These are phyloP conservation scores for Graphium colonna DNA, from an alignment of 2,888 invertebrate species.

Conservation along the genomic window DNA sequence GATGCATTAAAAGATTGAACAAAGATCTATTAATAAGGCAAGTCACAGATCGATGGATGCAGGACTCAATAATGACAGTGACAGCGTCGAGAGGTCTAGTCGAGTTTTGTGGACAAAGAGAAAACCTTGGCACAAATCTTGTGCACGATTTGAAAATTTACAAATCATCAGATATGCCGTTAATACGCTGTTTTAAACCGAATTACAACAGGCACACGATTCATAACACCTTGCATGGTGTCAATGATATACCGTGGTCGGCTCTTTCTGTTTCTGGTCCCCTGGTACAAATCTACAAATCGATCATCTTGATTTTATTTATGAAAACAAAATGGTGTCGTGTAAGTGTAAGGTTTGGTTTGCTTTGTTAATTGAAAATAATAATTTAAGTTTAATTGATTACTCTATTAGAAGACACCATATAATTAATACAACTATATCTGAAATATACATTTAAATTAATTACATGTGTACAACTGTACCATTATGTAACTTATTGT, in stretches of 20 bases:
- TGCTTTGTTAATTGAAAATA: too few relatives aligned
- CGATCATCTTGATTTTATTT: too few relatives aligned
- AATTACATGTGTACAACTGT: too few relatives aligned
- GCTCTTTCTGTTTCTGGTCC: not conserved
- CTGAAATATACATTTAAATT: too few relatives aligned
- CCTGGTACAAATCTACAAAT: not conserved
- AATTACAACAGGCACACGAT: not conserved
- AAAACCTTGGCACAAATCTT: conserved; percentile 55
- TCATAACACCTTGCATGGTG: not conserved
- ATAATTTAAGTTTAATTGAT: too few relatives aligned
- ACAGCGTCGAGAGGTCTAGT: conserved; percentile 54
- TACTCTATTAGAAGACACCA: too few relatives aligned
- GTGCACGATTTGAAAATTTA: conserved; percentile 36
- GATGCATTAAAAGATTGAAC: not conserved
- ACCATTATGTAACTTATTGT: too few relatives aligned
- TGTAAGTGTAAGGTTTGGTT: too few relatives aligned
- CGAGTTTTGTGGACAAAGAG: conserved; percentile 41
- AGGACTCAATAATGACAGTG: conserved; percentile 17
- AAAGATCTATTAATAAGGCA: conserved; percentile 32
- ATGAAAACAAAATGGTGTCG: too few relatives aligned
- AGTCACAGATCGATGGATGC: conserved; percentile 26
- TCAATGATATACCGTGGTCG: conserved; percentile 18
- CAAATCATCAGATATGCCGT: conserved; percentile 17
- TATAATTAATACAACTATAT: too few relatives aligned
- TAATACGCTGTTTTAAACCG: not conserved